Evolutionary conservation across 1,140 invertebrate genomes (phyloP).

Genomic region (Linepithema humile): DNA sequence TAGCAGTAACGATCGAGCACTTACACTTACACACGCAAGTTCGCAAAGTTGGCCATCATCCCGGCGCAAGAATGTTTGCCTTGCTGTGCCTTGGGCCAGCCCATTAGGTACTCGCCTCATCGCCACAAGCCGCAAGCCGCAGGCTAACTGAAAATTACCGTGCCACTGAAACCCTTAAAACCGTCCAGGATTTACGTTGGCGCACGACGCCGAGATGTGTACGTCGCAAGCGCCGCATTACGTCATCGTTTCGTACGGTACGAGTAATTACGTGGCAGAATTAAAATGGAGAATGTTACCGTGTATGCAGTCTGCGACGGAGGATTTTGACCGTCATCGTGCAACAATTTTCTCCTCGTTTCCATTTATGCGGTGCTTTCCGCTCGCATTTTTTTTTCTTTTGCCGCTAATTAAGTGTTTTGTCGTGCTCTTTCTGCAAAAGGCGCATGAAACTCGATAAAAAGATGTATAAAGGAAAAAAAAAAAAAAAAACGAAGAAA

Average conservation of each 20-base stretch:
- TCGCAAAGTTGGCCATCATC: conserved; percentile 46
- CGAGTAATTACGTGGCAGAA: conserved; percentile 55
- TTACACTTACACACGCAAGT: conserved; percentile 34
- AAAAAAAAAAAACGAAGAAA: background rate
- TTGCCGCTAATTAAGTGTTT: conserved; percentile 38
- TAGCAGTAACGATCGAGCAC: background rate
- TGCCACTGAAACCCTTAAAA: conserved; percentile 57
- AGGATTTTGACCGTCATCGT: conserved; percentile 19
- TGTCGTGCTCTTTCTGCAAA: background rate
- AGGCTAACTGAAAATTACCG: conserved; percentile 59
- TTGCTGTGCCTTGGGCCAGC: conserved; percentile 45
- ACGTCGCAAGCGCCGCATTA: background rate
- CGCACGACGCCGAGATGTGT: conserved; percentile 10
- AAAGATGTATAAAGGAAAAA: background rate
- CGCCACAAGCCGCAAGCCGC: conserved; percentile 53
- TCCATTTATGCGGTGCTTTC: conserved; percentile 16
- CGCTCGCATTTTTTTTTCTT: conserved; percentile 17
- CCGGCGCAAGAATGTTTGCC: conserved; percentile 50
- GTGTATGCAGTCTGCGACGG: background rate
- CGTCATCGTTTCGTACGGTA: conserved; percentile 3
- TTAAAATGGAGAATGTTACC: conserved; percentile 32
- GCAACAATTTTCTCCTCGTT: conserved; percentile 35
- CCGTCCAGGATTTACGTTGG: conserved; percentile 49
- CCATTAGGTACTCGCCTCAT: conserved; percentile 54
- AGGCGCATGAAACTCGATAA: background rate